These are phyloP conservation scores for Drosophila tani DNA, from an alignment of 1,140 invertebrate genomes.

Conservation along the genomic window DNA sequence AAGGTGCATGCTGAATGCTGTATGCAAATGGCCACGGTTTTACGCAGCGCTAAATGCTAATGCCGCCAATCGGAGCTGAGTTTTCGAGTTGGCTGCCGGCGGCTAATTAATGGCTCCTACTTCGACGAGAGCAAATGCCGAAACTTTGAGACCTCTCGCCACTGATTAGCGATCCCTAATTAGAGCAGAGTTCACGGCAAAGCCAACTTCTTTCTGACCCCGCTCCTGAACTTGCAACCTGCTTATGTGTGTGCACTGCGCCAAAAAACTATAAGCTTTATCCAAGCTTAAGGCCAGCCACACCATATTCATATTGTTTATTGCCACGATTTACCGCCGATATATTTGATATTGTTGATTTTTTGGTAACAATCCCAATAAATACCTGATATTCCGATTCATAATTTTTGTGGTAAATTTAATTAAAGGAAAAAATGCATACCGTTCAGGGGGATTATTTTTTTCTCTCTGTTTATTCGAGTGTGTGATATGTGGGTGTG, in stretches of 20 bases:
- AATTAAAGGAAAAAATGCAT: neutral
- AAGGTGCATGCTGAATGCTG: slow-evolving; percentile 28
- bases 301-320: neutral
- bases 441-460: slow-evolving; percentile 1
- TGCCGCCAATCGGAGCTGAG: slow-evolving; percentile 6
- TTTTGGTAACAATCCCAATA: neutral
- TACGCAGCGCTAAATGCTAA: slow-evolving; percentile 25
- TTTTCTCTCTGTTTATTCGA: slow-evolving; percentile 9
- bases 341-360: neutral
- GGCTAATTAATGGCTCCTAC: slow-evolving; percentile 39
- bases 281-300: neutral
- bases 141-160: slow-evolving; percentile 25
- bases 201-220: slow-evolving; percentile 17
- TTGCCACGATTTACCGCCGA: neutral
- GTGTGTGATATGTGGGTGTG: slow-evolving; percentile 34
- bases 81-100: neutral
- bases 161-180: slow-evolving; percentile 49
- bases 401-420: slow-evolving; percentile 1
- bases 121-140: slow-evolving; percentile 5
- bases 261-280: neutral
- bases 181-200: slow-evolving; percentile 41
- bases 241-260: slow-evolving; percentile 20
- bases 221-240: slow-evolving; percentile 40
- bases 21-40: slow-evolving; percentile 40
- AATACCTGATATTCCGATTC: slow-evolving; percentile 1